phyloP scores from a whole-genome alignment of 2,797 vertebrate species.

The Atherinosoma microstoma region DNA sequence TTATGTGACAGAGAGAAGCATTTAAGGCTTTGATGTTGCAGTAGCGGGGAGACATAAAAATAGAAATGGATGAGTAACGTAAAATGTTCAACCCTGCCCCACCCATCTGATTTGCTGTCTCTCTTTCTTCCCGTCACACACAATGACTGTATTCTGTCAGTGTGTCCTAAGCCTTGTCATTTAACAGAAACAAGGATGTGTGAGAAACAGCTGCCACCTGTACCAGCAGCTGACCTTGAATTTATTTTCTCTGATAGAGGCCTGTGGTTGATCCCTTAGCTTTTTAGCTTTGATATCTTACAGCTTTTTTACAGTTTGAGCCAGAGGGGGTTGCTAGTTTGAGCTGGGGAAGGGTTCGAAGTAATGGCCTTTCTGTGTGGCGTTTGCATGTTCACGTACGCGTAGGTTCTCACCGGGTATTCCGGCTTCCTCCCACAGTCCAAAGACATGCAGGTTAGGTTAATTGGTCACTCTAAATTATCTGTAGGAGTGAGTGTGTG shows the following conservation, averaged over 20 bases:
- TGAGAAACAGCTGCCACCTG: conserved; percentile 64
- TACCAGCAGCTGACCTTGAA: conserved; percentile 77
- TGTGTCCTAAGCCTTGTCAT: conserved; percentile 61
- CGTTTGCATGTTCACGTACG: no score
- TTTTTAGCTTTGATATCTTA: conserved; percentile 59
- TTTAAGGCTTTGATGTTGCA: conserved; percentile 27
- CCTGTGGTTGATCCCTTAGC: conserved; percentile 77
- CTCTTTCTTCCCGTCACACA: not conserved
- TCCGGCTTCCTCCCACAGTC: no score
- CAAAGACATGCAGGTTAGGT: no score
- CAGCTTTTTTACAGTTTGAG: no score
- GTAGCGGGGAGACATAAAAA: conserved; percentile 12
- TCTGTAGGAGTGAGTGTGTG: no score
- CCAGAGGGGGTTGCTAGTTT: no score
- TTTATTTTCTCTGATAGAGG: conserved; percentile 78
- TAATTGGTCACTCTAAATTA: no score
- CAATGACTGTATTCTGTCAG: conserved; percentile 24
- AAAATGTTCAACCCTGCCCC: not conserved
- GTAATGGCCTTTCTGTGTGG: no score
- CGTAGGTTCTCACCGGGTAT: no score
- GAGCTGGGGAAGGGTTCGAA: no score
- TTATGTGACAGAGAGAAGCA: not conserved
- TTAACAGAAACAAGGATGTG: conserved; percentile 59
- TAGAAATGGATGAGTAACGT: conserved; percentile 24
- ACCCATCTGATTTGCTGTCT: not conserved